These are phyloP conservation scores for Saccopteryx bilineata DNA, from an alignment of 2,113 vertebrate species.

Conservation along the genomic window DNA sequence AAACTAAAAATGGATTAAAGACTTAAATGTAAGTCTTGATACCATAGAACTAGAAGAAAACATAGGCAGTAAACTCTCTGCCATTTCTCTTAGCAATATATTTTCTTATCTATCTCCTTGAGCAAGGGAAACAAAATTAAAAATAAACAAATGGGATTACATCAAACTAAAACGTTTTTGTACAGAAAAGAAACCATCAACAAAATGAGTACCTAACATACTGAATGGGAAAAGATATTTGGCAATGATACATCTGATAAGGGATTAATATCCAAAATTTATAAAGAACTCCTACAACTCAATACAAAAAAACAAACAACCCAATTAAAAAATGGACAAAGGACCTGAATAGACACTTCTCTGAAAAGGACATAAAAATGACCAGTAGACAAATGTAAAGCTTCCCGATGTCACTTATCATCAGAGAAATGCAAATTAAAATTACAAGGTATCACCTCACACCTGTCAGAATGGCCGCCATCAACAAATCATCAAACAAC, in stretches of 20 bases:
- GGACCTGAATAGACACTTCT: neutral
- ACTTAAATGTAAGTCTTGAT: neutral
- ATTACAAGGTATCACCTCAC: neutral
- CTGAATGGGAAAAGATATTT: neutral
- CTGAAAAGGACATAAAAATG: neutral
- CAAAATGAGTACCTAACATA: neutral
- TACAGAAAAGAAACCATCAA: neutral
- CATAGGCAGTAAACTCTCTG: neutral
- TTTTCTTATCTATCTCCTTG: neutral
- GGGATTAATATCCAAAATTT: neutral
- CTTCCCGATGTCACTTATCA: neutral
- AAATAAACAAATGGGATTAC: neutral
- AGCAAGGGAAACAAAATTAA: neutral
- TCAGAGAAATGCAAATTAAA: neutral
- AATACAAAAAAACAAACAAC: neutral
- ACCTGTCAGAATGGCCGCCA: neutral
- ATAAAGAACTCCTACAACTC: neutral
- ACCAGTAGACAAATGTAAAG: neutral
- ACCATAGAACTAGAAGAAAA: neutral
- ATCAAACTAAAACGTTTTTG: neutral
- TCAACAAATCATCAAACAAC: neutral
- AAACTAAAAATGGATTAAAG: neutral
- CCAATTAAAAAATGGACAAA: neutral
- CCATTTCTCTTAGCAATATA: neutral
- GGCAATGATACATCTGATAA: neutral